Percentiles rank a stretch among this genome's conserved stretches.
Conservation (phyloP, 2,797 vertebrate genomes). For the Gymnodraco acuticeps region DNA sequence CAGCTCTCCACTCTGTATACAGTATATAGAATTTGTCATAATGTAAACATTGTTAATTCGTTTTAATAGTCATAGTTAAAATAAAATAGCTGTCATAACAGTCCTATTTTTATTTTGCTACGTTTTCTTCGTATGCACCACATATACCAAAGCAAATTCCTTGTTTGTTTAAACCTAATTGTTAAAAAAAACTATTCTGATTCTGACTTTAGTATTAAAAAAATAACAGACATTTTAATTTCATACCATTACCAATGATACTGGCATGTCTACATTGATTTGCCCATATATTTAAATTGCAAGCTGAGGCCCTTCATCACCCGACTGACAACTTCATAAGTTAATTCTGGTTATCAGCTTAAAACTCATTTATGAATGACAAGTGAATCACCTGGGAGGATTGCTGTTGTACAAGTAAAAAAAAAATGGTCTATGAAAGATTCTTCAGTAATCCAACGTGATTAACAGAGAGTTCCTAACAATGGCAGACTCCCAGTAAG, state of each 20-base stretch:
- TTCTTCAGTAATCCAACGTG: conserved; percentile 50
- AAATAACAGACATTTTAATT: conserved; percentile 33
- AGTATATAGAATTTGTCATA: too few species aligned
- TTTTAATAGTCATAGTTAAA: too few species aligned
- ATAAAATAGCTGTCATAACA: too few species aligned
- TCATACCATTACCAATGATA: conserved; percentile 26
- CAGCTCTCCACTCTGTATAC: too few species aligned
- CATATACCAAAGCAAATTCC: too few species aligned
- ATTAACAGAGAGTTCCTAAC: conserved; percentile 50
- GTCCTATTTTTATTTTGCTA: too few species aligned
- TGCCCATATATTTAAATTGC: conserved; percentile 56
- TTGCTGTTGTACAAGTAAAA: conserved; percentile 63
- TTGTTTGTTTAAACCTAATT: too few species aligned
- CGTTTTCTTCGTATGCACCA: too few species aligned
- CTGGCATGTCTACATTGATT: conserved; percentile 42
- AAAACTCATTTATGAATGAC: conserved; percentile 65
- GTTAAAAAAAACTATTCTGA: too few species aligned
- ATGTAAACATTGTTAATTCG: too few species aligned
- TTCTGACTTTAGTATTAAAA: too few species aligned
- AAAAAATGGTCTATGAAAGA: conserved; percentile 58
- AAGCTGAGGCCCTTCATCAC: conserved; percentile 55
- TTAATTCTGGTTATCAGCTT: conserved; percentile 57
- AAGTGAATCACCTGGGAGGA: conserved; percentile 60
- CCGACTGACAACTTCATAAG: conserved; percentile 57
- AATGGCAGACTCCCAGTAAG: conserved; percentile 42